Evolutionary conservation across 2,888 invertebrate genomes (phyloP), one percentile per base, ranked within the genome.

Genomic region (Scrobipalpa costella): DNA sequence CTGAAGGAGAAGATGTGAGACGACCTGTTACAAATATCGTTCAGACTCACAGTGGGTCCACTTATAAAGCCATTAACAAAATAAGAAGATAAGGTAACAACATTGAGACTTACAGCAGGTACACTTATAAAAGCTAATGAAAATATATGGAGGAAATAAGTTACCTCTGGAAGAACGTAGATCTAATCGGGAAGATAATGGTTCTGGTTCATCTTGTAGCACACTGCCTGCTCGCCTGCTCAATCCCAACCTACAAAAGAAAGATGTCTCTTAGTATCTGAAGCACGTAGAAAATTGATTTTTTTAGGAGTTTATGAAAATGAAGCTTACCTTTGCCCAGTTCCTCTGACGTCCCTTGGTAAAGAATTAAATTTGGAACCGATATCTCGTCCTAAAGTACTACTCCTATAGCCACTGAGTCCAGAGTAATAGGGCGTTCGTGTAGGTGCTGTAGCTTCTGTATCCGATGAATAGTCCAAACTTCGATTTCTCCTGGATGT

Each of bases 391-490:
- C 93, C 92, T 62, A 93, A 81, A 50, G 91, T 90, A 66, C 90
- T 90, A 78, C 91, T 91, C 63, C 90, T 80, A 63, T 91, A 91
- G 27, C 91, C 90, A 71, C 90, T 90, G 49, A 91, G 78, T 13
- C 90, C 93, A 73, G 95, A 95, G 84, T 96, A 96, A 79, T 96
- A 96, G 61, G 96, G 95, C 70, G 92, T 82, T 67, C 95, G 92
- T 13, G 95, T 94, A 7, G 96, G 96, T 67, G 95, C 95, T 0
- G 96, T 96, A n/a, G 97, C 96, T 90, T 99, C 98, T 0, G 98
- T 98, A 80, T 98, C 98, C 60, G 98, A 98, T 27, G 98, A 98
- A 85, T 98, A 98, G 87, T 98, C 97, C 80, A 98, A 90, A 70
- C 95, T 96, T 73, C 96, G 92, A 74, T 96, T 95, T 69, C 97